Evolutionary conservation across 2,888 invertebrate genomes (phyloP), one percentile per base, ranked within the genome.

Genomic region (Dicroscelio sp.): DNA sequence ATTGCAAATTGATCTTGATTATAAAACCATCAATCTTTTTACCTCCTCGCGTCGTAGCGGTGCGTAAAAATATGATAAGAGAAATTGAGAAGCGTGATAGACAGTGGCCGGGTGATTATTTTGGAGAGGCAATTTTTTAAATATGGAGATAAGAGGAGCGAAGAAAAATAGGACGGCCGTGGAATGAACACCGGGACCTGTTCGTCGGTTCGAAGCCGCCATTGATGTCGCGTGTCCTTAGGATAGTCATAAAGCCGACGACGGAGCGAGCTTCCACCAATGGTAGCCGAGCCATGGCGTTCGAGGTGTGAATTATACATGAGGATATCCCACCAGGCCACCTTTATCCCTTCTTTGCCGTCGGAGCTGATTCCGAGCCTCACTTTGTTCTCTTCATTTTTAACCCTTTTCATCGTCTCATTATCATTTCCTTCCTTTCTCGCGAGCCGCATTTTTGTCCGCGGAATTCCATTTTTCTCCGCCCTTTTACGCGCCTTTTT

Each of bases 271-370:
- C 94, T 92, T 94, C 94, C 95, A 94, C 96, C 96, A 96, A 96
- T 96, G 94, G 96, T 95, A 93, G 94, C 87, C 93, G 88, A 96
- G 95, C 93, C 95, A 96, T 96, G 96, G 96, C 96, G 96, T 95
- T 96, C 96, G 95, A 96, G 96, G 96, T 96, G 96, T 96, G 96
- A 96, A 96, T 96, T 96, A 96, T 96, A 96, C 96, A 96, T 96
- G 96, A 96, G 96, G 91, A 95, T 95, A 95, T 90, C 91, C 90
- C 87, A 85, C 85, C 90, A 92, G 78, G 79, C 90, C 89, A 88
- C 82, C 88, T 88, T 90, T 92, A 84, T 88, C 90, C 86, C 82
- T 78, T 88, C 90, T 85, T 91, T 89, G 67, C 48, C 80, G 82
- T 63, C 87, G 73, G 85, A 79, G 83, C 92, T 88, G 83, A 86